Percentiles rank a stretch among this genome's conserved stretches.
phyloP scores from a whole-genome alignment of 2,113 vertebrate species.

The Sprattus sprattus region DNA sequence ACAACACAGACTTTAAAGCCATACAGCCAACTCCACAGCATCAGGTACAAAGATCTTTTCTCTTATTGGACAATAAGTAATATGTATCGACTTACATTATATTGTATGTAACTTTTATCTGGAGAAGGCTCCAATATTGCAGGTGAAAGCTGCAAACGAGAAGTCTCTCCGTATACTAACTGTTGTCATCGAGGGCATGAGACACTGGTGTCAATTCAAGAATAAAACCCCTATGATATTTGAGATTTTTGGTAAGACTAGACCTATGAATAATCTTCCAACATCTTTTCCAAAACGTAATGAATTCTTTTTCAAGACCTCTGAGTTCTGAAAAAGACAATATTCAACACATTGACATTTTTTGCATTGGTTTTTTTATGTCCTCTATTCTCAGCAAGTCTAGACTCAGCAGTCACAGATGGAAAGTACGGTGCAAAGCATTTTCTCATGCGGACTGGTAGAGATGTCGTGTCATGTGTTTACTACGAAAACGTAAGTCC shows the following conservation, averaged over 20 bases:
- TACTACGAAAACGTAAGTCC: constrained; percentile 93
- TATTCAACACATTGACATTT: neutral
- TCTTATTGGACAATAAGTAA: neutral
- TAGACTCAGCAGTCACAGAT: constrained; percentile 90
- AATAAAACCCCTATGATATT: constrained; percentile 79
- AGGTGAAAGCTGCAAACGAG: constrained; percentile 67
- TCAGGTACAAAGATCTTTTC: neutral
- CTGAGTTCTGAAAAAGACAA: neutral
- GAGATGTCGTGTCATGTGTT: constrained; percentile 78
- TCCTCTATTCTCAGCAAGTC: constrained; percentile 71
- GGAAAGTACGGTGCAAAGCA: constrained; percentile 82
- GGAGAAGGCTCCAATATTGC: constrained; percentile 60
- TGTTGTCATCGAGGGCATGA: constrained; percentile 86
- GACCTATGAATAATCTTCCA: constrained; percentile 7
- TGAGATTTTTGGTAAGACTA: constrained; percentile 86
- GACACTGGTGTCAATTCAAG: constrained; percentile 84
- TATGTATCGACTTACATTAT: neutral
- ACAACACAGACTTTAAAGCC: constrained; percentile 36
- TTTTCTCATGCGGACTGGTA: constrained; percentile 89
- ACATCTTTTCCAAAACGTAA: neutral
- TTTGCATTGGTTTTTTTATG: constrained; percentile 9
- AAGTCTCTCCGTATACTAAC: constrained; percentile 85
- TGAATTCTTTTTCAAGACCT: neutral
- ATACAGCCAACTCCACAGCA: constrained; percentile 21
- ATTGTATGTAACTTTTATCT: constrained; percentile 29